These are phyloP conservation scores for Oncorhynchus clarkii DNA, from an alignment of 2,113 vertebrate genomes.

Conservation along the genomic window DNA sequence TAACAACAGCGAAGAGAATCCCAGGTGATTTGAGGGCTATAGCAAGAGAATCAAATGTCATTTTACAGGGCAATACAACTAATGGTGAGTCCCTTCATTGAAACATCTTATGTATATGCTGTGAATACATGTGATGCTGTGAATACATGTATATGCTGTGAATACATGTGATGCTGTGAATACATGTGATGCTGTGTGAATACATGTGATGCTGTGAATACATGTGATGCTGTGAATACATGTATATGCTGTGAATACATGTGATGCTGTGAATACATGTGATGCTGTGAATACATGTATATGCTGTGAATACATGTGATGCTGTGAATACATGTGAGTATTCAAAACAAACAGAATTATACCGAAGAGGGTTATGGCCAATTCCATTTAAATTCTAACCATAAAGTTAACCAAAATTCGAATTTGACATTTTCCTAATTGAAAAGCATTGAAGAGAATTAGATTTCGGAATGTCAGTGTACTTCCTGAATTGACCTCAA, in stretches of 20 bases:
- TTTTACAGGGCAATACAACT: neutral
- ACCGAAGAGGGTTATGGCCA: neutral
- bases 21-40: neutral
- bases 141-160: neutral
- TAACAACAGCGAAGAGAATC: neutral
- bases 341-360: too few relatives aligned
- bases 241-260: too few relatives aligned
- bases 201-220: too few relatives aligned
- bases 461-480: too few relatives aligned
- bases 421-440: neutral
- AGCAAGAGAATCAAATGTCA: neutral
- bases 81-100: neutral
- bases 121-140: neutral
- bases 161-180: too few relatives aligned
- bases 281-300: too few relatives aligned
- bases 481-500: too few relatives aligned
- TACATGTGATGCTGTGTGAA: too few relatives aligned
- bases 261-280: too few relatives aligned
- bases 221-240: too few relatives aligned
- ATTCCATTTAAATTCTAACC: neutral
- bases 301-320: too few relatives aligned
- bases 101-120: neutral
- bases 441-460: neutral
- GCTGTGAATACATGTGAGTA: too few relatives aligned
- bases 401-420: neutral